Conservation (phyloP, 2,113 vertebrate species). For the Forbesichthys papilliferus region DNA sequence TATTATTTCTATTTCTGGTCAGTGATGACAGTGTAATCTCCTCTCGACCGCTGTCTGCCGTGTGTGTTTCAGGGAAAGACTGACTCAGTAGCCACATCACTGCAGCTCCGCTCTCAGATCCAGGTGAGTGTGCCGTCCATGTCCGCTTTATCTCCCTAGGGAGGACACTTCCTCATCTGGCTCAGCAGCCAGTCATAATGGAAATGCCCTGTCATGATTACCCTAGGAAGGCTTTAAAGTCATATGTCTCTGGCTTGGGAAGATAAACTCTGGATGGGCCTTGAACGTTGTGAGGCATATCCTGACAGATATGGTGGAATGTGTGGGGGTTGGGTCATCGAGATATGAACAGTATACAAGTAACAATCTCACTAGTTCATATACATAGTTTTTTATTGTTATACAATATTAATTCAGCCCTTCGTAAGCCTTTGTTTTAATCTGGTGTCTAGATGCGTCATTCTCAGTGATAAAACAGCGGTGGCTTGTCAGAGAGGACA, state of each 20-base stretch:
- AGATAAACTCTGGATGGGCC: conserved; percentile 18
- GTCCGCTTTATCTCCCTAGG: conserved; percentile 33
- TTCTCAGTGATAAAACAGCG: too few species aligned
- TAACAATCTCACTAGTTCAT: too few species aligned
- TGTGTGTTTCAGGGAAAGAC: conserved; percentile 74
- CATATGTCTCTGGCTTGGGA: not conserved
- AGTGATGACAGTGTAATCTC: conserved; percentile 50
- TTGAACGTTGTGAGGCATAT: not conserved
- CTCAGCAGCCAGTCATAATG: conserved; percentile 39
- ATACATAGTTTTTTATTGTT: too few species aligned
- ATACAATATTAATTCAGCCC: too few species aligned
- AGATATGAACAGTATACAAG: too few species aligned
- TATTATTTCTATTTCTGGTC: conserved; percentile 42
- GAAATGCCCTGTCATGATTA: conserved; percentile 30
- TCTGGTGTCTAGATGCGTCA: too few species aligned
- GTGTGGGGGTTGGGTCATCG: not conserved
- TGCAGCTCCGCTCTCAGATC: conserved; percentile 90
- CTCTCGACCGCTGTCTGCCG: conserved; percentile 17
- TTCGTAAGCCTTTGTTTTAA: too few species aligned
- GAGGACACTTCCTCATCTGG: conserved; percentile 41
- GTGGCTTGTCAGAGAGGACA: too few species aligned
- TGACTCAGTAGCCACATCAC: conserved; percentile 83
- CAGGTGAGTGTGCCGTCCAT: conserved; percentile 80
- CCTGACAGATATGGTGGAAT: not conserved
- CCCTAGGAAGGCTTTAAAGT: conserved; percentile 5